Evolutionary conservation across 2,113 vertebrate genomes (phyloP), one percentile per base, ranked within the genome.

Genomic region (Sapayoa aenigma): DNA sequence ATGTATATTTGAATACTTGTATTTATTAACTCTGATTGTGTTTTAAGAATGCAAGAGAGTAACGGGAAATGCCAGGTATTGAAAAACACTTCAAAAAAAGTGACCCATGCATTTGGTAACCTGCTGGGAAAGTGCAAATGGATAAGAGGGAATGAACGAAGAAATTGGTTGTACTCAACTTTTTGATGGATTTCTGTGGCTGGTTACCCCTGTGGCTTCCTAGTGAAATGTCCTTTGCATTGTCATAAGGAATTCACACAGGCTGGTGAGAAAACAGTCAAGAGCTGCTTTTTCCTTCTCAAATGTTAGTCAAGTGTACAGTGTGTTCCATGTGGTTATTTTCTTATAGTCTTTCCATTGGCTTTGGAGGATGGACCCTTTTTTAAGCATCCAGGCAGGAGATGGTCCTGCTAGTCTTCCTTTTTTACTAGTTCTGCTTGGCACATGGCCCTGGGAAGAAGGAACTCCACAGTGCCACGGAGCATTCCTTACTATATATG

Each of bases 401-500:
- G 94, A 76, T 80, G 90, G 31, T 92, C 47, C 63, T 84, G 42
- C 41, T 65, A 18, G 6, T 84, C 39, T 41, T 90, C 55, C 33
- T 24, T 62, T 77, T 67, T 12, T 7, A 49, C 35, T 35, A 81
- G 82, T 42, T 60, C 74, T 91, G 67, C 42, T 72, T 94, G 96
- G 87, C 93, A 25, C 22, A 9, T 9, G 22, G 77, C 82, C 84
- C 78, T 53, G 9, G 69, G 81, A 67, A 80, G 84, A 65, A 46
- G 75, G 59, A 94, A 75, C 18, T 90, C 31, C 46, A 6, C 23
- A 1, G 49, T 52, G 67, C 91, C 74, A 41, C 67, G 44, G 15
- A 90, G 75, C 87, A 87, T 96, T 96, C 93, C 92, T 97, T 42
- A 91, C 95, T 96, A 93, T 96, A 95, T 94, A 91, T 93, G 95